Conservation (phyloP, 2,113 vertebrate genomes). For the Muntiacus reevesi region DNA sequence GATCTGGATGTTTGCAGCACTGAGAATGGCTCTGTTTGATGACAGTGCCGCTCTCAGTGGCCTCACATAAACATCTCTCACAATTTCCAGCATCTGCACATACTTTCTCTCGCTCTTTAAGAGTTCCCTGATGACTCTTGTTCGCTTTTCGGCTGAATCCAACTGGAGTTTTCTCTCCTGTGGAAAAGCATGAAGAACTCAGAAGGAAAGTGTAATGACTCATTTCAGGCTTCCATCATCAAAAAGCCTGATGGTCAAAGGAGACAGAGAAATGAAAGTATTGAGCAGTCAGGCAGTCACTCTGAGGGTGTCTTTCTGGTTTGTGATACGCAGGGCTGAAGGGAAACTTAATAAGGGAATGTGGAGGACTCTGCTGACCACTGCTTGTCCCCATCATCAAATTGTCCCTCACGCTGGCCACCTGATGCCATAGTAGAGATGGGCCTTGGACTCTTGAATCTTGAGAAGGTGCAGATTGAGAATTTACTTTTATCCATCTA, state of each 20-base stretch:
- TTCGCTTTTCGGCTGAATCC: slow-evolving; percentile 70
- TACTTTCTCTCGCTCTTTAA: slow-evolving; percentile 82
- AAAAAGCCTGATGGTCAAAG: background rate
- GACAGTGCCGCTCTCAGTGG: slow-evolving; percentile 85
- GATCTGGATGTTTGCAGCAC: slow-evolving; percentile 78
- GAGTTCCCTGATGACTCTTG: slow-evolving; percentile 77
- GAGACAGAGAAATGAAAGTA: background rate
- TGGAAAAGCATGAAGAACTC: background rate
- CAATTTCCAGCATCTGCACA: slow-evolving; percentile 74
- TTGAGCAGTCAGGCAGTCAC: background rate
- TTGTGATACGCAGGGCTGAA: background rate
- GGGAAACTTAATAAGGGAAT: background rate
- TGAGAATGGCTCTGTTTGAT: slow-evolving; percentile 86
- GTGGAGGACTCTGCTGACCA: background rate
- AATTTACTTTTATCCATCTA: background rate
- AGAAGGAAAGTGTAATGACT: background rate
- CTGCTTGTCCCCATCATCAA: background rate
- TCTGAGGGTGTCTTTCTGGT: background rate
- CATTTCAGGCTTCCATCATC: background rate
- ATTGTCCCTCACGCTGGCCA: background rate
- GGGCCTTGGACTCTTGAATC: background rate
- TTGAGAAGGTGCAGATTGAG: background rate
- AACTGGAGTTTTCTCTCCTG: slow-evolving; percentile 70
- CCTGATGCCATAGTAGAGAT: background rate
- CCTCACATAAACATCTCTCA: slow-evolving; percentile 80